These are phyloP conservation scores for Brachyptera risi DNA, from an alignment of 2,888 invertebrate genomes.

Conservation along the genomic window DNA sequence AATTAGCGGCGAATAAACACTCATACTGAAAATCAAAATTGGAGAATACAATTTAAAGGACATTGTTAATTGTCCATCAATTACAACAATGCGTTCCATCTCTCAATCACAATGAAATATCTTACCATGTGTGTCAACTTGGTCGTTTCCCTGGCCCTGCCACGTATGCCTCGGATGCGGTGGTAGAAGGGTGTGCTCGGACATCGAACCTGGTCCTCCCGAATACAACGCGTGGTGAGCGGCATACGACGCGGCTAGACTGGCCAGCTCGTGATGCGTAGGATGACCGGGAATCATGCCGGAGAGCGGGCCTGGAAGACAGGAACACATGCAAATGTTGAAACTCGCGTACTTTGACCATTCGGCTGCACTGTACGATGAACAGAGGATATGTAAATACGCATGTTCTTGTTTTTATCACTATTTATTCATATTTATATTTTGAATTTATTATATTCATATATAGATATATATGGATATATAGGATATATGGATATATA, in stretches of 20 bases:
- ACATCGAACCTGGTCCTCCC: conserved; percentile 7
- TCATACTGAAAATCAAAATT: too few species aligned
- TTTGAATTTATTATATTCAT: too few species aligned
- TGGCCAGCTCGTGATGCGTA: conserved; percentile 20
- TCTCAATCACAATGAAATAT: too few species aligned
- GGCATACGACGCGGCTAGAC: conserved; percentile 24
- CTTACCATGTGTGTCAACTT: conserved; percentile 7
- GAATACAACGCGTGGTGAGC: conserved; percentile 18
- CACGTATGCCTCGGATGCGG: conserved; percentile 25
- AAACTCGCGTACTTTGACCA: background rate
- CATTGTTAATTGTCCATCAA: too few species aligned
- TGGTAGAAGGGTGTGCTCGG: conserved; percentile 24
- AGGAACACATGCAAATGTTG: background rate
- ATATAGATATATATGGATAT: too few species aligned
- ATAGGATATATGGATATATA: too few species aligned
- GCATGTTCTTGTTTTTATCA: background rate
- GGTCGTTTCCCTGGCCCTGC: conserved; percentile 2
- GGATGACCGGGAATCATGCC: conserved; percentile 12
- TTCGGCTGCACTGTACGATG: background rate
- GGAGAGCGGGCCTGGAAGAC: conserved; percentile 16
- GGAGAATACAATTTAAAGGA: too few species aligned
- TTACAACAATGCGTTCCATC: too few species aligned
- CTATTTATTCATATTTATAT: too few species aligned
- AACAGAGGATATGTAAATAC: background rate
- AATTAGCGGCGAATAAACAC: too few species aligned